Base-by-base conservation (phyloP, 2,888 invertebrate species). In the Bombyx huttoni region DNA sequence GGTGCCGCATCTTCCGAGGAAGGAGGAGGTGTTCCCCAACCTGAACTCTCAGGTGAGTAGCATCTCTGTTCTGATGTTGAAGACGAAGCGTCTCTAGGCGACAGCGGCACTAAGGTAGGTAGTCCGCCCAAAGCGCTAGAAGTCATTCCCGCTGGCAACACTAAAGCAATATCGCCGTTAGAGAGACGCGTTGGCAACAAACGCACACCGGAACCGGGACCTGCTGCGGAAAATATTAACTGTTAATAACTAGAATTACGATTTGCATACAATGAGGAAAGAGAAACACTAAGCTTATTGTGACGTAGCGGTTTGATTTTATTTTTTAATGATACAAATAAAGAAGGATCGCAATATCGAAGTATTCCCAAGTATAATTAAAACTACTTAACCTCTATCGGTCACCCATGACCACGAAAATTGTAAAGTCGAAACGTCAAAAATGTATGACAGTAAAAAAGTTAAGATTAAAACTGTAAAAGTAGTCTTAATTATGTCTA, bases 161-260 rank as follows among this genome's bases (percentile, higher is more conserved):
- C 93, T 13, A 96, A 83, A 0, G 96, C 95, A 58, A 96, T 93
- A 75, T 94, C 95, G 0, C 96, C 96, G 68, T 95, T 96, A 33
- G 95, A 91, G 13, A 96, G 74, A 59, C 95, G 90, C 10, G 95
- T 96, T 24, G 95, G 95, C 12, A 96, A 93, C 51, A 96, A 82
- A 57, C 94, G 94, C 3, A 95, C 91, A 0, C 93, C 92, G 7
- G 91, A 90, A 1, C 92, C 92, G 13, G 90, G 90, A 33, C 93
- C 93, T 63, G 94, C 94, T 87, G 75, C 7, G 60, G 65, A 91
- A 51, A 48, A 48, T 47, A 34, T 40, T 13, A 52, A 52, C 47
- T 35, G 2, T 48, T 9, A 45, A 24, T 13, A 13, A 49, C 8
- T n/a, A 46, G 10, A 12, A 49, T 34, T 10, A 13, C 8, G 34